Percentiles rank a stretch among this genome's conserved stretches.
Conservation (phyloP, 2,888 invertebrate genomes). For the Euproctis similis region DNA sequence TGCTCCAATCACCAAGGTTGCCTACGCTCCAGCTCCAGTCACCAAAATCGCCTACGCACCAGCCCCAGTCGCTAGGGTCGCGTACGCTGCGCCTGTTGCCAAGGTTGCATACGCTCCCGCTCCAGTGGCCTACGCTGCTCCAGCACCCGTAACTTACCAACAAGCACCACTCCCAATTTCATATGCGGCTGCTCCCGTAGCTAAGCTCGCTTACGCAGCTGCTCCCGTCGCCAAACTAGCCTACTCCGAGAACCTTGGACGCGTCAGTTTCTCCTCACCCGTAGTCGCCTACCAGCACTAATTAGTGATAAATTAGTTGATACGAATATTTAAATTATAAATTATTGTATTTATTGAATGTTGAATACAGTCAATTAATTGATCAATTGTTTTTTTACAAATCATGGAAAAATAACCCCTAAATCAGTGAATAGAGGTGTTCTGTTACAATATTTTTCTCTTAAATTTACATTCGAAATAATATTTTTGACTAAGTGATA, state of each 20-base stretch:
- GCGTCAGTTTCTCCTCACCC: slow-evolving; percentile 55
- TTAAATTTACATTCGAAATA: no score
- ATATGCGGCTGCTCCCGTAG: slow-evolving; percentile 19
- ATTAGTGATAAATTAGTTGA: no score
- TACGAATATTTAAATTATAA: no score
- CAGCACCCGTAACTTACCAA: slow-evolving; percentile 37
- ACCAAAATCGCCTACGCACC: slow-evolving; percentile 33
- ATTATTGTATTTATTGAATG: no score
- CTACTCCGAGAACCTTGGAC: slow-evolving; percentile 33
- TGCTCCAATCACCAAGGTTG: slow-evolving; percentile 6
- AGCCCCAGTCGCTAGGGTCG: slow-evolving; percentile 32
- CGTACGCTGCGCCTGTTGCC: slow-evolving; percentile 40
- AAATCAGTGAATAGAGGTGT: no score
- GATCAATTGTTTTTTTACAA: no score
- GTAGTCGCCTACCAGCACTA: slow-evolving; percentile 60
- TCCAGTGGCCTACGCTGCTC: slow-evolving; percentile 41
- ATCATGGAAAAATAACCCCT: no score
- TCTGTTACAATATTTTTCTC: no score
- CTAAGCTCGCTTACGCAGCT: slow-evolving; percentile 27
- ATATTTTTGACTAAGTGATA: no score
- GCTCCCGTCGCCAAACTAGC: slow-evolving; percentile 22
- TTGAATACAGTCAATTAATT: no score
- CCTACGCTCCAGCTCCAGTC: slow-evolving; percentile 23
- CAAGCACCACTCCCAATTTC: slow-evolving; percentile 17
- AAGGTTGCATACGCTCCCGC: slow-evolving; percentile 18